Conservation (phyloP, 2,113 vertebrate genomes). For the Phaethon lepturus region DNA sequence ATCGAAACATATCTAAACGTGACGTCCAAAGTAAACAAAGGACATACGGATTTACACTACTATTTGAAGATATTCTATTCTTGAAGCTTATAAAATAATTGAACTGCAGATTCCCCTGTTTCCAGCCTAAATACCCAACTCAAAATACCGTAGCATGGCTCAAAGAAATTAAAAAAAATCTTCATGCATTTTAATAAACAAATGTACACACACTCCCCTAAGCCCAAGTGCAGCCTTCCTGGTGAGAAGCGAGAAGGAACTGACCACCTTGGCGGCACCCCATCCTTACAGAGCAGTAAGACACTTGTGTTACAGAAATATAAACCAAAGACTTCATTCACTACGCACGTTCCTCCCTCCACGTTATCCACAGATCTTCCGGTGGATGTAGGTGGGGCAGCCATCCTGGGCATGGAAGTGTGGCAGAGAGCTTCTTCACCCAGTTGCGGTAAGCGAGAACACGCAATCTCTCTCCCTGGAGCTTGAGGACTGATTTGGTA, state of each 20-base stretch:
- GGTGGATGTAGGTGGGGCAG: background rate
- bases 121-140: background rate
- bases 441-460: background rate
- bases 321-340: background rate
- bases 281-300: background rate
- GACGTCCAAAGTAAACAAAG: background rate
- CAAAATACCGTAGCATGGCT: background rate
- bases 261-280: background rate
- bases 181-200: background rate
- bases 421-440: background rate
- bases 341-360: background rate
- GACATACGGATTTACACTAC: rapidly evolving
- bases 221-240: background rate
- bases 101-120: background rate
- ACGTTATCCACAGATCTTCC: background rate
- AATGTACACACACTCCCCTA: background rate
- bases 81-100: background rate
- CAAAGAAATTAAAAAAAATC: background rate
- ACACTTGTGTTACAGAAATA: background rate
- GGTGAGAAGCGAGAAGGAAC: background rate
- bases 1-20: background rate
- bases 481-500: background rate
- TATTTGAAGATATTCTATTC: background rate
- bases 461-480: background rate
- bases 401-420: rapidly evolving